Evolutionary conservation across 2,888 invertebrate species (phyloP).

Genomic region (Acronicta leporina): DNA sequence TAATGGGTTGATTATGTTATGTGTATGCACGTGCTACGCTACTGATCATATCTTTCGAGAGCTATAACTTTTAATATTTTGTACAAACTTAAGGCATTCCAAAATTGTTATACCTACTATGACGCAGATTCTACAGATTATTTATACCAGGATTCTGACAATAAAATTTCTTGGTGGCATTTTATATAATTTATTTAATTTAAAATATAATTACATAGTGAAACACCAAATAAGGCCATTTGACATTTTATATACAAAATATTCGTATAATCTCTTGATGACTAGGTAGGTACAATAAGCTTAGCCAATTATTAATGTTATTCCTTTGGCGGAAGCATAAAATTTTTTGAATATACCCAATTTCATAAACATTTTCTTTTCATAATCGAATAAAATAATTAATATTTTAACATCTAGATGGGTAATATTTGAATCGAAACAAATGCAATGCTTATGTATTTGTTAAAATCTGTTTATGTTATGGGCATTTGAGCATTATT

Average conservation of each 20-base stretch:
- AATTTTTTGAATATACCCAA: slow-evolving; percentile 46
- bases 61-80: too few species aligned
- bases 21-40: too few species aligned
- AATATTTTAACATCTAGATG: too few species aligned
- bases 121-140: neutral
- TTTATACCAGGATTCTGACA: neutral
- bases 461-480: slow-evolving; percentile 47
- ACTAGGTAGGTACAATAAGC: slow-evolving; percentile 81
- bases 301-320: slow-evolving; percentile 72
- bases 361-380: slow-evolving; percentile 51
- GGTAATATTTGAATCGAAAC: neutral
- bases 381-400: too few species aligned
- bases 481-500: slow-evolving; percentile 70
- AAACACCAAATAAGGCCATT: slow-evolving; percentile 72
- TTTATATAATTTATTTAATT: slow-evolving; percentile 78
- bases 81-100: too few species aligned
- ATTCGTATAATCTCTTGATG: slow-evolving; percentile 81
- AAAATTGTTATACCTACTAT: neutral
- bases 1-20: too few species aligned
- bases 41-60: neutral
- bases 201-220: slow-evolving; percentile 80
- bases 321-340: slow-evolving; percentile 62
- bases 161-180: slow-evolving; percentile 45
- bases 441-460: neutral
- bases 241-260: slow-evolving; percentile 86